Percentiles rank a stretch among this genome's conserved stretches.
Evolutionary conservation across 1,140 invertebrate genomes (phyloP).

Genomic region (Lepidurus arcticus): DNA sequence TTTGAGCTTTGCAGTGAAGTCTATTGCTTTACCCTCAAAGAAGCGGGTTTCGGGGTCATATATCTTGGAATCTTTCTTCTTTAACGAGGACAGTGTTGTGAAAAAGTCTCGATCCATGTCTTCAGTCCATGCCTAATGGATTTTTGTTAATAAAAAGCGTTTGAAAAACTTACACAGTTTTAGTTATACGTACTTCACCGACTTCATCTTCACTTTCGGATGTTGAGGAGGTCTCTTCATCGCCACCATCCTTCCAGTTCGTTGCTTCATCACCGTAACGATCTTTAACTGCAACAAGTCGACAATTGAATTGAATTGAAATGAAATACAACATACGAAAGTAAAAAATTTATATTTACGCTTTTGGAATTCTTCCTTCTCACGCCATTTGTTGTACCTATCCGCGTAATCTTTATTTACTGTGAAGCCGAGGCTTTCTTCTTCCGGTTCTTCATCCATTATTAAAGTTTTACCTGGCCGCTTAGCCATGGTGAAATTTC

Average conservation of each 20-base stretch:
- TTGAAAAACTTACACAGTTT: background rate
- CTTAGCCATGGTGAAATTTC: background rate
- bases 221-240: conserved; percentile 43
- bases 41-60: conserved; percentile 72
- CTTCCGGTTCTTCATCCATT: conserved; percentile 43
- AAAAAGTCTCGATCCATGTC: conserved; percentile 79
- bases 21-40: conserved; percentile 53
- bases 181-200: conserved; percentile 37
- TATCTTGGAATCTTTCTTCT: conserved; percentile 80
- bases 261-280: conserved; percentile 58
- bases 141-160: conserved; percentile 9
- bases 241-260: conserved; percentile 43
- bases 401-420: conserved; percentile 74
- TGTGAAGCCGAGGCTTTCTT: conserved; percentile 53
- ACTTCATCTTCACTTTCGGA: conserved; percentile 59
- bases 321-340: background rate
- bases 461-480: background rate
- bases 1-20: conserved; percentile 6
- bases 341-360: conserved; percentile 52
- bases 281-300: conserved; percentile 59
- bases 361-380: conserved; percentile 79
- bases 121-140: conserved; percentile 48
- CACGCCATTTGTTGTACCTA: conserved; percentile 70
- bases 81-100: conserved; percentile 73
- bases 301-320: conserved; percentile 23